A percentile compares a stretch with the other conserved stretches of the same genome.
These are phyloP conservation scores for Anabas testudineus DNA, from an alignment of 2,797 vertebrate genomes.

Conservation along the genomic window DNA sequence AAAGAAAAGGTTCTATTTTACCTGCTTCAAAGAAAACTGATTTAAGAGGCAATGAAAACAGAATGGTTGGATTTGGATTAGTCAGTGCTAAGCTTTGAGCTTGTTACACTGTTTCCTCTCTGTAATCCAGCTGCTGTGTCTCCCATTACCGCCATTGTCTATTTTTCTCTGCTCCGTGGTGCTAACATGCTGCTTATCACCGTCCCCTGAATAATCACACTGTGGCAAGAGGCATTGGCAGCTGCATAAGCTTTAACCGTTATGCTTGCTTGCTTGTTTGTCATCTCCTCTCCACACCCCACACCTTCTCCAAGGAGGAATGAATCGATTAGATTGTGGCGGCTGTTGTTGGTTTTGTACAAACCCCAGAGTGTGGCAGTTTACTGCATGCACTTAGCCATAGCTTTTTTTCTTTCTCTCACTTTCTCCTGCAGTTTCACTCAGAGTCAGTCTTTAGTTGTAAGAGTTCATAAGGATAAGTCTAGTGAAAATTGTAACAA, in stretches of 20 bases:
- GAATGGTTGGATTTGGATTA: slow-evolving; percentile 69
- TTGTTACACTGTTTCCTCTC: slow-evolving; percentile 59
- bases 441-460: not conserved
- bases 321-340: slow-evolving; percentile 65
- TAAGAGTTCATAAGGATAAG: no score
- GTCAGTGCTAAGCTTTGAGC: slow-evolving; percentile 53
- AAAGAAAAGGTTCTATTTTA: slow-evolving; percentile 45
- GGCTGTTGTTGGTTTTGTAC: slow-evolving; percentile 33
- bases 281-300: slow-evolving; percentile 54
- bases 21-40: slow-evolving; percentile 41
- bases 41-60: slow-evolving; percentile 52
- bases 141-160: slow-evolving; percentile 67
- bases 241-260: slow-evolving; percentile 64
- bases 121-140: slow-evolving; percentile 62
- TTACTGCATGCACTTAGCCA: slow-evolving; percentile 28
- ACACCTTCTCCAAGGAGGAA: slow-evolving; percentile 48
- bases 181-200: slow-evolving; percentile 63
- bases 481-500: slow-evolving; percentile 1
- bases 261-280: slow-evolving; percentile 62
- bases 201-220: slow-evolving; percentile 66
- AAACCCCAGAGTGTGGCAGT: not conserved
- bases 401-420: not conserved
- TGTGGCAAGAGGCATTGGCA: slow-evolving; percentile 69
- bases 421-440: slow-evolving; percentile 2
- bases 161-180: slow-evolving; percentile 42